Evolutionary conservation across 2,113 vertebrate genomes (phyloP).

Genomic region (Copsychus sechellarum): DNA sequence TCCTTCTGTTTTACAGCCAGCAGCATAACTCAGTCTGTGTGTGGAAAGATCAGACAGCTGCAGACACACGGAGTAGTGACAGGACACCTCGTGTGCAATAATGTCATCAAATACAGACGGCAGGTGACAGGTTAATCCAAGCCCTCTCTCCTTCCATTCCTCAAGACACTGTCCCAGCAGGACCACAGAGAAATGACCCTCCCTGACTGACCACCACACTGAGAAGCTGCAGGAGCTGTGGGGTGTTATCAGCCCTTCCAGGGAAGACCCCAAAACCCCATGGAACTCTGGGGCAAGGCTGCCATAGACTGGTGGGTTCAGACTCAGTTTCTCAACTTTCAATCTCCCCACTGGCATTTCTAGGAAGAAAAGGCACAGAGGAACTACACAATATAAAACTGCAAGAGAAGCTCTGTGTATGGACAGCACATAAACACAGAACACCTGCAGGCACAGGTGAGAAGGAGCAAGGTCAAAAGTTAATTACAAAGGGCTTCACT

Average conservation of each 20-base stretch:
- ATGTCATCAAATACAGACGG: not conserved
- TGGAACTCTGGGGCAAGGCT: not conserved
- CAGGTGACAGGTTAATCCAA: not conserved
- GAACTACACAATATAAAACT: not conserved
- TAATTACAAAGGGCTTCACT: not conserved
- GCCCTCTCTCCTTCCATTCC: not conserved
- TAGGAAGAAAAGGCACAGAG: not conserved
- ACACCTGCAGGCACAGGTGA: not conserved
- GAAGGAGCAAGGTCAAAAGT: not conserved
- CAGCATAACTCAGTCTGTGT: not conserved
- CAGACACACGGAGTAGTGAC: accelerated
- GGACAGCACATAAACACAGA: not conserved
- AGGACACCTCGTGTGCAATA: not conserved
- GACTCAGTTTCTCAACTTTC: not conserved
- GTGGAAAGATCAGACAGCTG: not conserved
- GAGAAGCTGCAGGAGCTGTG: not conserved
- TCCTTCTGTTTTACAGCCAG: not conserved
- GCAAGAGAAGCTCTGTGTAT: not conserved
- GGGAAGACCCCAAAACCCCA: not conserved
- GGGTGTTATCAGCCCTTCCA: not conserved
- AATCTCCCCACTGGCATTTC: not conserved
- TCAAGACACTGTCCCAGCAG: not conserved
- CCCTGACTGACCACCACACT: not conserved
- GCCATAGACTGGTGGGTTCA: not conserved
- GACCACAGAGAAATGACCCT: accelerated